Evolutionary conservation across 2,113 vertebrate genomes (phyloP), one percentile per base, ranked within the genome.

Genomic region (Tupaia tana): DNA sequence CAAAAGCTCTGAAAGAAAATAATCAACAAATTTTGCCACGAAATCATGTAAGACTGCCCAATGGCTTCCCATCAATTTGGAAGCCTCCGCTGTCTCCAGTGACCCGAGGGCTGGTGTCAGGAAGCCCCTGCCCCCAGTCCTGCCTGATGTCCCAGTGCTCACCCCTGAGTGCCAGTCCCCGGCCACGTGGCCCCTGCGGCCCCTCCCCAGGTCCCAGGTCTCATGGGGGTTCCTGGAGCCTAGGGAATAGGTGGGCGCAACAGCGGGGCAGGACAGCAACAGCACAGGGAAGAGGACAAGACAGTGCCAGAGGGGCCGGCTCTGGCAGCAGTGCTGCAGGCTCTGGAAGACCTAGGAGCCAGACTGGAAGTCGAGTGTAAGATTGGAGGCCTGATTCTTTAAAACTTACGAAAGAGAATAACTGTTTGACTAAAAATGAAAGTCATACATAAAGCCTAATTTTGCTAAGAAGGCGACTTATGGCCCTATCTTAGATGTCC

Each of bases 401-500:
- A 71, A 58, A 92, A 78, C 24, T 89, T 3, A 27, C 7, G 34
- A 86, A 73, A 78, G 86, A 73, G 2, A 66, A 58, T 10, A 73
- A 1, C 77, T 71, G 56, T 15, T 79, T 20, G 43, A 61, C 52
- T 78, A 58, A 73, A 89, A 87, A 9, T 27, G 54, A 83, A 82
- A 82, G 14, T 25, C 19, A 67, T 25, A 8, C 27, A 58, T 56
- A 73, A 87, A 64, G 27, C 27, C 56, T 84, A 70, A 87, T 56
- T 74, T 24, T 64, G 56, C 29, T 22, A 71, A 83, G 58, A 77
- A 67, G 25, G 79, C 19, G 56, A 78, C 29, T 70, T 14, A 58
- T 56, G 31, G 13, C 15, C 67, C 79, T 73, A 93, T 95, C 70
- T 95, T 79, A 82, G 82, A 70, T 66, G 73, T 89, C 93, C 24